A percentile compares a stretch with the other conserved stretches of the same genome.
Evolutionary conservation across 2,797 vertebrate genomes (phyloP).

Genomic region (Hybognathus amarus): DNA sequence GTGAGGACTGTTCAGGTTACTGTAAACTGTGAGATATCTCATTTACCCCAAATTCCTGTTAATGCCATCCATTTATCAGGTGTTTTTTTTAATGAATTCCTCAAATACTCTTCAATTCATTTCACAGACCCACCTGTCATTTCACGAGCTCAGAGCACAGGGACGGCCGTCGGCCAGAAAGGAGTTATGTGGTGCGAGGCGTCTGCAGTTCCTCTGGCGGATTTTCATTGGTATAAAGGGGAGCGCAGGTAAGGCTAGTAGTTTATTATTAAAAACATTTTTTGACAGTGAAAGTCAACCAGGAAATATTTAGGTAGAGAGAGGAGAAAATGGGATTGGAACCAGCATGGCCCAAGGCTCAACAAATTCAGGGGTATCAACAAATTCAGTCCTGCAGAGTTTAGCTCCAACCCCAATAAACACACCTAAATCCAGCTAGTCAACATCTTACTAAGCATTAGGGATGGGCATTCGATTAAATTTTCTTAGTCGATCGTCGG

Average conservation of each 20-base stretch:
- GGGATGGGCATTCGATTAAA: too few species aligned
- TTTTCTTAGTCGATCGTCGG: too few species aligned
- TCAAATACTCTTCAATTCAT: constrained; percentile 41
- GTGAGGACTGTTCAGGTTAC: constrained; percentile 90
- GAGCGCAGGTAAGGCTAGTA: constrained; percentile 84
- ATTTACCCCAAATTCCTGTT: not conserved
- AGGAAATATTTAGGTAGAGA: not conserved
- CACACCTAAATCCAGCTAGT: not conserved
- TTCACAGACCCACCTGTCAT: constrained; percentile 90
- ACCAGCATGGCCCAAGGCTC: not conserved
- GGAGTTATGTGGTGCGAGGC: constrained; percentile 93
- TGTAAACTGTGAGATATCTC: constrained; percentile 90
- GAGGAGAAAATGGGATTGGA: not conserved
- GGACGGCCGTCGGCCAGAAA: constrained; percentile 92
- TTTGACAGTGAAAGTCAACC: not conserved
- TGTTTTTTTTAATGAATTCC: constrained; percentile 36
- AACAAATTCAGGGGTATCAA: not conserved
- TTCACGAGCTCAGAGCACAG: constrained; percentile 86
- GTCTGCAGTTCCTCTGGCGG: constrained; percentile 89
- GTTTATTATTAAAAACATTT: not conserved
- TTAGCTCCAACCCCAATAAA: not conserved
- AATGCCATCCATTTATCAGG: constrained; percentile 30
- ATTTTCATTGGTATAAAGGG: constrained; percentile 98
- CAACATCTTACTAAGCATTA: not conserved
- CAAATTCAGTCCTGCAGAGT: not conserved